phyloP scores from a whole-genome alignment of 2,888 invertebrate species.

The Bugula neritina region DNA sequence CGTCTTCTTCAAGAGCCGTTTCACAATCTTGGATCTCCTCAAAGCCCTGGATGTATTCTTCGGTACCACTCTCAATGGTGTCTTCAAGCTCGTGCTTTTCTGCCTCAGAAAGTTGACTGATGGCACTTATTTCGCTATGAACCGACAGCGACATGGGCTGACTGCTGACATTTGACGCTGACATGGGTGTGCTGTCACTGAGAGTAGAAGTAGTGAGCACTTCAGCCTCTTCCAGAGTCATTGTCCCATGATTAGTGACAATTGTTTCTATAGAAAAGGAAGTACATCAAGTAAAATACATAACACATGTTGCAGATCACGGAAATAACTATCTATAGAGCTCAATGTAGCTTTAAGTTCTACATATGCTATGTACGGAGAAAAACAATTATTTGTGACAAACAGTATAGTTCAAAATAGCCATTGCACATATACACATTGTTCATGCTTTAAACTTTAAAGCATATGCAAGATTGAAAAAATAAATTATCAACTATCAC shows the following conservation, averaged over 20 bases:
- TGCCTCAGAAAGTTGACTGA: slow-evolving; percentile 9
- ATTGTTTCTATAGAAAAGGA: not conserved
- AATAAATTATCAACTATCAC: no score
- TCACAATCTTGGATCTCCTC: slow-evolving; percentile 8
- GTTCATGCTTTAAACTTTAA: no score
- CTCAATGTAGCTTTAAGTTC: no score
- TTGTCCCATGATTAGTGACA: not conserved
- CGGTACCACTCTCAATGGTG: slow-evolving; percentile 6
- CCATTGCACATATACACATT: no score
- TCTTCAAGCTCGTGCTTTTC: slow-evolving; percentile 26
- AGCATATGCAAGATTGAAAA: no score
- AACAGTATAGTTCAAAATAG: no score
- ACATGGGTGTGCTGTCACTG: slow-evolving; percentile 15
- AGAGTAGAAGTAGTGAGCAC: not conserved
- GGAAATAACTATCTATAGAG: not conserved
- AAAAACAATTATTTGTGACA: no score
- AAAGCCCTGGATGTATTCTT: slow-evolving; percentile 13
- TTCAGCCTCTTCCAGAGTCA: slow-evolving; percentile 17
- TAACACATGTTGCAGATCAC: not conserved
- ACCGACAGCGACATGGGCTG: not conserved
- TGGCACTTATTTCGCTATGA: slow-evolving; percentile 3
- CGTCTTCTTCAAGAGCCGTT: not conserved
- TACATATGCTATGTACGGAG: no score
- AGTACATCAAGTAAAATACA: not conserved
- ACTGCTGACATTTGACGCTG: slow-evolving; percentile 17